These are phyloP conservation scores for Cacatua alba DNA, from an alignment of 2,113 vertebrate species.

Conservation along the genomic window DNA sequence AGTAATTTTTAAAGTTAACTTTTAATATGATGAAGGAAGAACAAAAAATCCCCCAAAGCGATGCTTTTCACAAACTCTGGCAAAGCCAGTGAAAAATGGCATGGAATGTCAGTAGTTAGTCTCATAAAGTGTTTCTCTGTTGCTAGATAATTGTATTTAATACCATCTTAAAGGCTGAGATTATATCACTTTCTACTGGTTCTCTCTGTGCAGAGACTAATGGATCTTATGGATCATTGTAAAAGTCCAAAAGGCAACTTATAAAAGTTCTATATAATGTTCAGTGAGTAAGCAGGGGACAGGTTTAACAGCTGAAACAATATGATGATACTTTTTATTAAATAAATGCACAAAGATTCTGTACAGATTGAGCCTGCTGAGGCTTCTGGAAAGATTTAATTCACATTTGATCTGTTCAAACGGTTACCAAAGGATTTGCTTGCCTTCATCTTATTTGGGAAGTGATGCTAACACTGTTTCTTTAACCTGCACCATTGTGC, in stretches of 20 bases:
- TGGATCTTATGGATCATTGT: background rate
- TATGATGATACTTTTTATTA: background rate
- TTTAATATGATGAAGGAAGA: background rate
- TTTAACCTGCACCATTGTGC: background rate
- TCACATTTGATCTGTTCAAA: background rate
- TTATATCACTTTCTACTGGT: background rate
- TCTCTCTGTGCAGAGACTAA: background rate
- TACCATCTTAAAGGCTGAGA: background rate
- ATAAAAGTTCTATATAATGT: background rate
- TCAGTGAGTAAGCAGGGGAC: background rate
- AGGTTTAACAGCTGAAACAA: background rate
- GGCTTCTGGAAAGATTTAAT: background rate
- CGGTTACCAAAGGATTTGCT: background rate
- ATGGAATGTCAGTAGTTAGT: background rate
- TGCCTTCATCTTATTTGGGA: background rate
- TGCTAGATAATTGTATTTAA: background rate
- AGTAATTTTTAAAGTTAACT: background rate
- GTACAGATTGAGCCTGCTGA: background rate
- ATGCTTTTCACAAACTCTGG: background rate
- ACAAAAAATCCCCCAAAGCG: background rate
- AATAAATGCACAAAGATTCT: background rate
- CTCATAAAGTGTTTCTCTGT: background rate
- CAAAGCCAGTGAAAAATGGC: background rate
- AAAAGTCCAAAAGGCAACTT: background rate
- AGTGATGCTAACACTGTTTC: background rate